Evolutionary conservation across 2,113 vertebrate species (phyloP).

Genomic region (Ptilonorhynchus violaceus): DNA sequence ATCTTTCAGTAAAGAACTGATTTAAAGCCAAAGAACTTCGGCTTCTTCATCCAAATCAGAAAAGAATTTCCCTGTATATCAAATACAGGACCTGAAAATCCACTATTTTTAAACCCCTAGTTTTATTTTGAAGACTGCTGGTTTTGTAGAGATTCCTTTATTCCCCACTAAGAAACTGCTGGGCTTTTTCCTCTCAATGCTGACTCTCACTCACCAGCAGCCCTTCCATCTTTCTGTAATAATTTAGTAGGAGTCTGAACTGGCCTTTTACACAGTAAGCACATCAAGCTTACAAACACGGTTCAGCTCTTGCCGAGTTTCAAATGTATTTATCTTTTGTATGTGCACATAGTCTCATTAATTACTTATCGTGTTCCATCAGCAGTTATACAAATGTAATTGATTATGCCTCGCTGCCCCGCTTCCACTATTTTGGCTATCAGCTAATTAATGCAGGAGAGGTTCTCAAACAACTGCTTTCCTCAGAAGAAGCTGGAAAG

Average conservation of each 20-base stretch:
- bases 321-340: background rate
- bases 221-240: background rate
- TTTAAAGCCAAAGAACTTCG: background rate
- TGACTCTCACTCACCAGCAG: background rate
- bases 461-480: background rate
- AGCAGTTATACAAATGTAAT: background rate
- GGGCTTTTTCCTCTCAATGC: background rate
- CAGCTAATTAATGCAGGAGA: slow-evolving; percentile 9
- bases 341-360: background rate
- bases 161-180: background rate
- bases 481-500: slow-evolving; percentile 7
- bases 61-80: background rate
- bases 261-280: slow-evolving; percentile 1
- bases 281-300: slow-evolving; percentile 17
- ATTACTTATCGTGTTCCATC: slow-evolving; percentile 37
- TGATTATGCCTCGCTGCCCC: background rate
- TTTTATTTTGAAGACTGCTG: background rate
- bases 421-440: slow-evolving; percentile 18
- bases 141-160: background rate
- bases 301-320: background rate
- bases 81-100: background rate
- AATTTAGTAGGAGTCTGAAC: background rate
- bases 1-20: background rate
- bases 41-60: background rate
- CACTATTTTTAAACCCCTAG: background rate